Conservation (phyloP, 2,113 vertebrate genomes). For the Tyto alba region DNA sequence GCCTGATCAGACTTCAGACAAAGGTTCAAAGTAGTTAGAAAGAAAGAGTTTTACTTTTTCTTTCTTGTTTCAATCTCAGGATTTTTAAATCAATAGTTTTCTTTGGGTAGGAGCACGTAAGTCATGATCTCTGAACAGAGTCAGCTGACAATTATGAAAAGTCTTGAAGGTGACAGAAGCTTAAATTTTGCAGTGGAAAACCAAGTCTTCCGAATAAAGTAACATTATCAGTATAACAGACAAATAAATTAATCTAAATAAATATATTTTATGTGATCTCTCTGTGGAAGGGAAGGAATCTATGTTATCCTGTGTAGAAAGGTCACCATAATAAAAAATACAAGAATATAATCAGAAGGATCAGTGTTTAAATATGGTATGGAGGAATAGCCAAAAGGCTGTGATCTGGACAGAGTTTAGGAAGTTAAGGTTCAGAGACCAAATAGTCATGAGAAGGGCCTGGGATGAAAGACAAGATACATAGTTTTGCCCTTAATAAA, state of each 20-base stretch:
- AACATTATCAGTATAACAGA: not conserved
- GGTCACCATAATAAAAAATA: not conserved
- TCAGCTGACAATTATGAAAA: not conserved
- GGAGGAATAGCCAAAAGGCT: not conserved
- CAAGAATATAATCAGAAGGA: not conserved
- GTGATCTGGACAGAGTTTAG: not conserved
- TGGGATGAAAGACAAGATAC: not conserved
- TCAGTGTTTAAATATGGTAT: not conserved
- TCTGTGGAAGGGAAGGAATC: not conserved
- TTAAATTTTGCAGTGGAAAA: not conserved
- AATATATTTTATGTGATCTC: not conserved
- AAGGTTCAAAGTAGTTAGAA: not conserved
- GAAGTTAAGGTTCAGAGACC: not conserved
- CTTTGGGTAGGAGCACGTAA: not conserved
- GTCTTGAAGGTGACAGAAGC: not conserved
- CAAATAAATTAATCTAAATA: not conserved
- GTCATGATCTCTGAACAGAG: not conserved
- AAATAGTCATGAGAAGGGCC: not conserved
- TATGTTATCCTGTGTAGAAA: not conserved
- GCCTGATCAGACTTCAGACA: not conserved
- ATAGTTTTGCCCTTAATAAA: not conserved
- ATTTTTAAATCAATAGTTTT: not conserved
- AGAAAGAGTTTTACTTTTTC: not conserved
- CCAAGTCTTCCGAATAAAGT: not conserved
- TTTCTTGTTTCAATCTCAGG: not conserved